Evolutionary conservation across 2,113 vertebrate genomes (phyloP), one percentile per base, ranked within the genome.

Genomic region (Leiothrix lutea): DNA sequence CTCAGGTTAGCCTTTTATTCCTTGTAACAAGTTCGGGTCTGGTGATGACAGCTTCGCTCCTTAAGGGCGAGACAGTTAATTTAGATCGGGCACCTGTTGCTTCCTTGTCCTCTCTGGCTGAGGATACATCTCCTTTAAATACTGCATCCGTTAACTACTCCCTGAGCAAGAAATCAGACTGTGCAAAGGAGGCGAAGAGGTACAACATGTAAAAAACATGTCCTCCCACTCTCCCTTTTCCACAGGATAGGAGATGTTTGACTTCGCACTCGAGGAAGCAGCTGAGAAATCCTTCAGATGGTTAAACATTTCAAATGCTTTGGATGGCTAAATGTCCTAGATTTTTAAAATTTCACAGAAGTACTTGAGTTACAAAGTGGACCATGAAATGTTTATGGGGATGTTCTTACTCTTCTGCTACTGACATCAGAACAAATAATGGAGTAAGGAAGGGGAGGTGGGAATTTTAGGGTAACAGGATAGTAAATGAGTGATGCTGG

Each of bases 121-220:
- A 91, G 94, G 86, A 72, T 8, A 79, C 51, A 79, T 45, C 83
- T 88, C 83, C 80, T 92, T 72, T 65, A 89, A 91, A 89, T 48
- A 14, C 80, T 29, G 60, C 8, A 56, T 54, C 81, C 0, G 1
- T 64, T 94, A 73, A 38, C 69, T 71, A 48, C 83, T 36, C 88
- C 0, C 0, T 3, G 44, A 88, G 65, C 80, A 79, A 81, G 91
- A 81, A 95, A 92, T 95, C 91, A 95, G 96, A 79, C 92, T 89
- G 71, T 88, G 95, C 95, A 96, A 95, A 89, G 93, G 95, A 96
- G 91, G 95, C 17, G 13, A 96, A 85, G 94, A 95, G 95, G 95
- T 81, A 96, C 91, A 97, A 96, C 92, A 95, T 81, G 86, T 75
- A 67, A 97, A 90, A 97, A 96, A 96, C 92, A 95, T 92, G 94